Evolutionary conservation across 2,797 vertebrate species (phyloP).

Genomic region (Echeneis naucrates): DNA sequence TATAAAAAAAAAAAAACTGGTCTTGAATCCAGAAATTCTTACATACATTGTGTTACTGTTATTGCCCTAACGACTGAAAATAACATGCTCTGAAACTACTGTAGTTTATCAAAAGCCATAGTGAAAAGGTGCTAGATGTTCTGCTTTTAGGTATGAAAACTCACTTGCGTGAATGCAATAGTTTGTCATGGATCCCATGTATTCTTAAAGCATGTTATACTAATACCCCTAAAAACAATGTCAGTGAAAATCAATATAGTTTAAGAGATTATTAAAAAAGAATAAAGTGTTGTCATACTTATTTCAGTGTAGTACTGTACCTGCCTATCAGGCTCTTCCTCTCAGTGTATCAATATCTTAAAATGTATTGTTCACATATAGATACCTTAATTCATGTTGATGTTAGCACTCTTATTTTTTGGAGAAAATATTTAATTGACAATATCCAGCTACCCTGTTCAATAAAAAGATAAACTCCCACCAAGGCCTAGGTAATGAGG

Average conservation of each 20-base stretch:
- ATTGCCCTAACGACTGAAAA: slow-evolving; percentile 85
- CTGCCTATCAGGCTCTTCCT: slow-evolving; percentile 83
- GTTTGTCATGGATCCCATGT: slow-evolving; percentile 86
- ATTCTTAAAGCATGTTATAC: slow-evolving; percentile 88
- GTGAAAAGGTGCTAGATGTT: slow-evolving; percentile 90
- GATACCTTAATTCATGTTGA: slow-evolving; percentile 79
- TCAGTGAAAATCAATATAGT: slow-evolving; percentile 83
- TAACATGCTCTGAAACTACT: slow-evolving; percentile 87
- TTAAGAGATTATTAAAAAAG: slow-evolving; percentile 74
- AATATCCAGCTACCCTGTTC: slow-evolving; percentile 79
- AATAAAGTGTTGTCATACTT: slow-evolving; percentile 83
- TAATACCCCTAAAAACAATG: slow-evolving; percentile 82
- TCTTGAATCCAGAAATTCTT: slow-evolving; percentile 77
- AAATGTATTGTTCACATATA: slow-evolving; percentile 84
- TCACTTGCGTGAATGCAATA: slow-evolving; percentile 89
- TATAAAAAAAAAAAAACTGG: slow-evolving; percentile 66
- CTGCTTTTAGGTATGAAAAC: slow-evolving; percentile 88
- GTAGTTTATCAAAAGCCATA: slow-evolving; percentile 90
- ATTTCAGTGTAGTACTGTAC: slow-evolving; percentile 86
- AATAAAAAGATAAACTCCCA: slow-evolving; percentile 74
- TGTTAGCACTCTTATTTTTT: slow-evolving; percentile 83
- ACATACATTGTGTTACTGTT: slow-evolving; percentile 85
- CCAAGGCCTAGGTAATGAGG: slow-evolving; percentile 74
- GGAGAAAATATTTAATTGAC: slow-evolving; percentile 78
- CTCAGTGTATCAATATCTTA: slow-evolving; percentile 84